Conservation (phyloP, 1,140 invertebrate species). For the Paracyclopina nana region DNA sequence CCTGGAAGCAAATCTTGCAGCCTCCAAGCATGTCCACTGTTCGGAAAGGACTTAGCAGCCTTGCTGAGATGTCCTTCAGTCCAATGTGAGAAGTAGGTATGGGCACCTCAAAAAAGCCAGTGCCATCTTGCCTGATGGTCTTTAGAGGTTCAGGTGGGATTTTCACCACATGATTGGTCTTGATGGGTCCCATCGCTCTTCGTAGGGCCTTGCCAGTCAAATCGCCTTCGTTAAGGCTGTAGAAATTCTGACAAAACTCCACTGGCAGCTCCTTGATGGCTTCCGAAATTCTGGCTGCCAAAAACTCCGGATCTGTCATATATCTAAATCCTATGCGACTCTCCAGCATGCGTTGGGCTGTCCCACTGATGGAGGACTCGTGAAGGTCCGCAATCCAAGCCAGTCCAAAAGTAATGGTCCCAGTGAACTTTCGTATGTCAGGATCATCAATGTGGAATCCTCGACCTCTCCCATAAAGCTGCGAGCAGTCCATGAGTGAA, state of each 20-base stretch:
- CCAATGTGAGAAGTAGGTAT: not conserved
- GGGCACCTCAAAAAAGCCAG: not conserved
- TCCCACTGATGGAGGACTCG: too few species aligned
- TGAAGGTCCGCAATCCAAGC: not conserved
- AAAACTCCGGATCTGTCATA: not conserved
- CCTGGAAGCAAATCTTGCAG: not conserved
- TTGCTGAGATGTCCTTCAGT: not conserved
- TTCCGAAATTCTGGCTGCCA: not conserved
- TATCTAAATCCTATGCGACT: not conserved
- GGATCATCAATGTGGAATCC: not conserved
- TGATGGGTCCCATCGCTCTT: not conserved
- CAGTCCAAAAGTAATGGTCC: not conserved
- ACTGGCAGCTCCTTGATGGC: not conserved
- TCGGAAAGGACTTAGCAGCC: not conserved
- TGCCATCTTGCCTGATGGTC: not conserved
- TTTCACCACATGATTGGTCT: not conserved
- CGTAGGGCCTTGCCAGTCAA: not conserved
- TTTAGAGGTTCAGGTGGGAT: not conserved
- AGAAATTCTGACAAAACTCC: not conserved
- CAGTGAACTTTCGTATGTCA: conserved; percentile 3
- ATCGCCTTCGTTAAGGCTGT: not conserved
- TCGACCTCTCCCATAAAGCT: not conserved
- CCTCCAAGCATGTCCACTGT: not conserved
- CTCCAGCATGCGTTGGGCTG: not conserved
- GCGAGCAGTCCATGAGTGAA: not conserved